These are phyloP conservation scores for Chelonoidis abingdonii DNA, from an alignment of 2,113 vertebrate species.

Conservation along the genomic window DNA sequence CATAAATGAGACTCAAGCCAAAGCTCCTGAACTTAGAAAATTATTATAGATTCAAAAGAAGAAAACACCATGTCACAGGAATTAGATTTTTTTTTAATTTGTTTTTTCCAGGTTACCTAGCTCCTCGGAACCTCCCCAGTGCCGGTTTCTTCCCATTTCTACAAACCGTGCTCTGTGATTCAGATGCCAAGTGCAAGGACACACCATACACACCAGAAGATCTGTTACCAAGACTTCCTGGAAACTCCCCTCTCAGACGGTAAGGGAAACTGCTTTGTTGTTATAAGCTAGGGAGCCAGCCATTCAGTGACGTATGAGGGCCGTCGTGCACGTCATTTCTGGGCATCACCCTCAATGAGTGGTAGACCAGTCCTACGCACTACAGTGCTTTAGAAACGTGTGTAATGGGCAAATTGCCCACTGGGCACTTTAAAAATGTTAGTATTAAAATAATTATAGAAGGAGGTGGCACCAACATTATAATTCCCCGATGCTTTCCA, in stretches of 20 bases:
- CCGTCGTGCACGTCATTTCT: accelerated
- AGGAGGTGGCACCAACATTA: neutral
- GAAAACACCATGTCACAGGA: neutral
- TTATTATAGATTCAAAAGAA: neutral
- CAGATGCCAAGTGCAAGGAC: constrained; percentile 87
- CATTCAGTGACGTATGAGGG: neutral
- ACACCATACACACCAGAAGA: constrained; percentile 78
- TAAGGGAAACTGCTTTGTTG: constrained; percentile 25
- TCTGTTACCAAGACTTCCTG: constrained; percentile 73
- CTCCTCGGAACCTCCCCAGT: constrained; percentile 93
- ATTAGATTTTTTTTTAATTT: neutral
- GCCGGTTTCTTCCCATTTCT: constrained; percentile 94
- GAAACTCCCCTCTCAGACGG: constrained; percentile 57
- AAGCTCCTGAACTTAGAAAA: neutral
- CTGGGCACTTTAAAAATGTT: neutral
- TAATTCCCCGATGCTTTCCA: neutral
- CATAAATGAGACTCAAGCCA: neutral
- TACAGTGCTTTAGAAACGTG: neutral
- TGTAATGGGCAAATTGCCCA: neutral
- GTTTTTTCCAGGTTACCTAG: constrained; percentile 87
- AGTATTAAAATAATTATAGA: neutral
- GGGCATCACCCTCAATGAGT: neutral
- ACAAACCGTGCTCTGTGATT: constrained; percentile 92
- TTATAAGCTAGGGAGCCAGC: neutral
- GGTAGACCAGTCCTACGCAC: neutral